A percentile compares a stretch with the other conserved stretches of the same genome.
These are phyloP conservation scores for Chrysoperla carnea DNA, from an alignment of 1,140 invertebrate species.

Conservation along the genomic window DNA sequence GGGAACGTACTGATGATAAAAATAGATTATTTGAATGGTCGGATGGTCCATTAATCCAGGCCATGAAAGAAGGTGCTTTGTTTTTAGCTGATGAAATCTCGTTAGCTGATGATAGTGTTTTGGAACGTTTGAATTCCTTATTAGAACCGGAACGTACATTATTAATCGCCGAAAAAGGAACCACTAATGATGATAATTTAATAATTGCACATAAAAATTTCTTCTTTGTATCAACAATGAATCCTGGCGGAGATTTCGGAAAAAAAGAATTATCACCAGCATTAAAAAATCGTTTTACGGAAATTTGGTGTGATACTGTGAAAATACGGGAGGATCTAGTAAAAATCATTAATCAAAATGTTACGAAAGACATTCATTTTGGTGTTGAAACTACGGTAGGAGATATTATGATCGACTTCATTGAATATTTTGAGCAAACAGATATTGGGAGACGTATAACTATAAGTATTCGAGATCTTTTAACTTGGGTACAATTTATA, in stretches of 20 bases:
- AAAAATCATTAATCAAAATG: conserved; percentile 64
- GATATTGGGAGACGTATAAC: conserved; percentile 59
- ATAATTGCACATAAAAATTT: conserved; percentile 64
- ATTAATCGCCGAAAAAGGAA: conserved; percentile 77
- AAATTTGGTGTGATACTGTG: conserved; percentile 90
- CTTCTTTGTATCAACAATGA: conserved; percentile 96
- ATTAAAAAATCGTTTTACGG: conserved; percentile 91
- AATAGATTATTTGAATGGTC: conserved; percentile 88
- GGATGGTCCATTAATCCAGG: conserved; percentile 84
- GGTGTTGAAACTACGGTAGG: conserved; percentile 37
- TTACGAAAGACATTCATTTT: conserved; percentile 30
- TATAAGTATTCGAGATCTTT: conserved; percentile 83
- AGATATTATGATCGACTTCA: conserved; percentile 55
- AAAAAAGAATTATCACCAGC: conserved; percentile 99
- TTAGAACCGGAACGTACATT: conserved; percentile 86
- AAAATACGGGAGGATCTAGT: conserved; percentile 50
- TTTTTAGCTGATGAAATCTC: conserved; percentile 99
- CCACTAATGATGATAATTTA: conserved; percentile 34
- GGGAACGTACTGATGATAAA: conserved; percentile 34
- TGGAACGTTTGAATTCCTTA: conserved; percentile 93
- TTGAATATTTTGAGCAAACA: conserved; percentile 54
- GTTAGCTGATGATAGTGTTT: conserved; percentile 93
- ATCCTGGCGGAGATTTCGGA: conserved; percentile 98
- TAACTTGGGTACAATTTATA: conserved; percentile 88
- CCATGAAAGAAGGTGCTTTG: conserved; percentile 75